Evolutionary conservation across 1,140 invertebrate genomes (phyloP), one percentile per base, ranked within the genome.

Genomic region (Pteromalus puparum): DNA sequence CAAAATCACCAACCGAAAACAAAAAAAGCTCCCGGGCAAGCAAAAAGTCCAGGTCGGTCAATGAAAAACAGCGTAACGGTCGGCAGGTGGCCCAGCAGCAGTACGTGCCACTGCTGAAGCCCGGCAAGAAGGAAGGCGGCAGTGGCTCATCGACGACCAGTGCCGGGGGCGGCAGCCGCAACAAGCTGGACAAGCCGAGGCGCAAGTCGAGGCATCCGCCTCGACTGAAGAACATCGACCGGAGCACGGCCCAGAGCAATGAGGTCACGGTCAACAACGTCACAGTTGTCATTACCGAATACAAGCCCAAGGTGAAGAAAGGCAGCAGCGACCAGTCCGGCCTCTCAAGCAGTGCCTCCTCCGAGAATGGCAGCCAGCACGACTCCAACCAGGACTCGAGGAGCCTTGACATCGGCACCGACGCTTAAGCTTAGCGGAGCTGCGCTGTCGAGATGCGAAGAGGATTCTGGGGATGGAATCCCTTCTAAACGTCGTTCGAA

Each of bases 201-300:
- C 90, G 92, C 38, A 93, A 92, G 80, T 92, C 90, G 83, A 92
- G 94, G 42, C 94, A 96, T 91, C 95, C 95, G 74, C 96, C 97
- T 4, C 94, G 97, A 86, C 95, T 99, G 88, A 98, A 97, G 93
- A 98, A 99, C 92, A 93, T 98, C 34, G 97, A 98, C 89, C 94
- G 97, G 79, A 97, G 96, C 91, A 96, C 96, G 46, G 97, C 97
- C 28, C 96, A 97, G 89, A 97, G 97, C 48, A 96, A 98, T 91
- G 97, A 98, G 92, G 97, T 99, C 81, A 99, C 98, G 53, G 98
- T 99, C 1, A 98, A 98, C 90, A 98, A 98, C 91, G 97, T 99
- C 42, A 99, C 98, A 28, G 98, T 99, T 65, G 96, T 98, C 77
- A 98, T 99, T 88, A 99, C 98, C 70, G 98, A 99, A 93, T 99